These are phyloP conservation scores for Ornithorhynchus anatinus DNA, from an alignment of 2,113 vertebrate genomes.

Conservation along the genomic window DNA sequence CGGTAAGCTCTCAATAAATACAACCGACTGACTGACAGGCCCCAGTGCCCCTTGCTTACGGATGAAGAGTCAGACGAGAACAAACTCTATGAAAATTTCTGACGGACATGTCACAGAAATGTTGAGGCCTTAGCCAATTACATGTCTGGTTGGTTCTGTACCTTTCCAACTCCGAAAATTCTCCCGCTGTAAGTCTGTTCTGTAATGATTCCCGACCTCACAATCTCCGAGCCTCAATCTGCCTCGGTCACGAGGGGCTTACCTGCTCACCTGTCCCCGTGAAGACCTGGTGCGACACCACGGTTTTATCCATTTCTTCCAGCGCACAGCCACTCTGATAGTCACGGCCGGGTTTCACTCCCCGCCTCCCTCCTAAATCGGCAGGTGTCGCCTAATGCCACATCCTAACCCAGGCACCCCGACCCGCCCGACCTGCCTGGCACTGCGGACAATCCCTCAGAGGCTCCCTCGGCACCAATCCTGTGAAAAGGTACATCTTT, in stretches of 20 bases:
- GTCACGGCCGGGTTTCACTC: conserved; percentile 14
- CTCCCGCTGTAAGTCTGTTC: conserved; percentile 21
- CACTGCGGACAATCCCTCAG: conserved; percentile 36
- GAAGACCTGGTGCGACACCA: conserved; percentile 27
- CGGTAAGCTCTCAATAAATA: too few species aligned
- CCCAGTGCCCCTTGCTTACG: background rate
- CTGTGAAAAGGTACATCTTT: conserved; percentile 31
- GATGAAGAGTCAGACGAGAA: background rate
- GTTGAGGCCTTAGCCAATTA: background rate
- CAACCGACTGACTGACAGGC: background rate
- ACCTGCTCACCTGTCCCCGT: background rate
- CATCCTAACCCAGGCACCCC: conserved; percentile 20
- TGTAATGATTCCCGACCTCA: conserved; percentile 1
- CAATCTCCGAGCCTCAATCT: conserved; percentile 32
- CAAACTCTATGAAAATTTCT: background rate
- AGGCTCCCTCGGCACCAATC: background rate
- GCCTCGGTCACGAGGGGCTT: conserved; percentile 7
- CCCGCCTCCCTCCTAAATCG: conserved; percentile 10
- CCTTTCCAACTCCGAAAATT: conserved; percentile 16
- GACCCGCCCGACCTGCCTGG: conserved; percentile 10
- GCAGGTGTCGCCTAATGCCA: conserved; percentile 10
- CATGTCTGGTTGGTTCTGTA: background rate
- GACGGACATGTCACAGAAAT: background rate
- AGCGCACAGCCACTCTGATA: background rate
- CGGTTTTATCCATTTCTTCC: background rate